Percentiles rank a stretch among this genome's conserved stretches.
Conservation (phyloP, 2,113 vertebrate genomes). For the Bubo bubo region DNA sequence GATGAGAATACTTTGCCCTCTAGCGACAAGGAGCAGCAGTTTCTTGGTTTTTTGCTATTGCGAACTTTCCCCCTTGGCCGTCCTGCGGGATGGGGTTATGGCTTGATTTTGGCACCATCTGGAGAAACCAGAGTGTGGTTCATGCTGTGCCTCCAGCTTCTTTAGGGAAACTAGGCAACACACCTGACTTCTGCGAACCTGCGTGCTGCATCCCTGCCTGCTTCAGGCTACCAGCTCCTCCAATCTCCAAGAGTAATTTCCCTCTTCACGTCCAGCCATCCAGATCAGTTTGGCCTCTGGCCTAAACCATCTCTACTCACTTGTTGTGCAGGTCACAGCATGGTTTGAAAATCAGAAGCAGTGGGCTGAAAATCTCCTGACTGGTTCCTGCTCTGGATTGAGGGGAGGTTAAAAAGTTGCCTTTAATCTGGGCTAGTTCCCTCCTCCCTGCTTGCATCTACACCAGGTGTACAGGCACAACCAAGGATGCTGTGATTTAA, state of each 20-base stretch:
- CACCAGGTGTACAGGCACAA: no score
- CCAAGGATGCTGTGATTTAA: background rate
- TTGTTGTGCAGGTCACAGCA: rapidly evolving
- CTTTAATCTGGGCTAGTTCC: background rate
- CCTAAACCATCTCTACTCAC: background rate
- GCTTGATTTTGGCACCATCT: background rate
- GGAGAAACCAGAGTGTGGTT: background rate
- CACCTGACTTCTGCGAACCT: background rate
- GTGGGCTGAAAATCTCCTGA: background rate
- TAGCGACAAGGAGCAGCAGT: constrained; percentile 10
- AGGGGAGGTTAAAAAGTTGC: background rate
- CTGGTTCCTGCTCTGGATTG: background rate
- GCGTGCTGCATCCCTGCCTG: background rate
- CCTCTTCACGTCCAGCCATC: background rate
- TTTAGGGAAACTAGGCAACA: background rate
- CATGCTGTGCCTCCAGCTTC: background rate
- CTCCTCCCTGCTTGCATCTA: background rate
- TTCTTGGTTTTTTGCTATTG: background rate
- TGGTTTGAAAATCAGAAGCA: background rate
- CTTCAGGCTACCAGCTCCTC: background rate
- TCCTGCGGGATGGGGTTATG: background rate
- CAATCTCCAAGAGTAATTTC: rapidly evolving
- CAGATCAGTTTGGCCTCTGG: background rate
- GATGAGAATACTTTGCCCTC: constrained; percentile 29
- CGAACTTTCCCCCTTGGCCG: rapidly evolving